Evolutionary conservation across 2,888 invertebrate species (phyloP).

Genomic region (Flexamia atlantica): DNA sequence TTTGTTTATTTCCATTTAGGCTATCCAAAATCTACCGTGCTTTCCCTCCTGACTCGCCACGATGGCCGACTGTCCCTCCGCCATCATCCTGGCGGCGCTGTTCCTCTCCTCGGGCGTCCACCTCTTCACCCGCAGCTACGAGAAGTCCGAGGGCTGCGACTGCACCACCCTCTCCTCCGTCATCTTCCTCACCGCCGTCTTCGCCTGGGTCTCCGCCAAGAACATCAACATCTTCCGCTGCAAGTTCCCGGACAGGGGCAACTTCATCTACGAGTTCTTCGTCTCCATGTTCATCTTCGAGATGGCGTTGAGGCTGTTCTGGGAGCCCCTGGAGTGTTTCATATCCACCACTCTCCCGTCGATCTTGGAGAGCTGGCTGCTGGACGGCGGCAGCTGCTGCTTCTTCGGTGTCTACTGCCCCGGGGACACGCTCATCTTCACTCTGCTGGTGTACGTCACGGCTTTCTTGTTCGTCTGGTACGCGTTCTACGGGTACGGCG

Average conservation of each 20-base stretch:
- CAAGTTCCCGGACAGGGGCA: constrained; percentile 6
- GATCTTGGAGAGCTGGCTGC: neutral
- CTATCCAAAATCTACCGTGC: neutral
- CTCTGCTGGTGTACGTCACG: neutral
- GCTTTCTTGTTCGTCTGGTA: constrained; percentile 16
- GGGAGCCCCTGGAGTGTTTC: constrained; percentile 52
- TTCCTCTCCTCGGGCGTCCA: neutral
- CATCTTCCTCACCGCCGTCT: constrained; percentile 47
- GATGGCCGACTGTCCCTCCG: constrained; percentile 43
- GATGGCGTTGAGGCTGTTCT: constrained; percentile 43
- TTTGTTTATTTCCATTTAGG: neutral
- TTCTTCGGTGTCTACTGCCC: constrained; percentile 24
- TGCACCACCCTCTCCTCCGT: constrained; percentile 33
- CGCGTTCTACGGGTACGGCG: constrained; percentile 36
- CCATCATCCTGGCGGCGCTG: constrained; percentile 35
- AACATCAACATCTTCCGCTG: constrained; percentile 40
- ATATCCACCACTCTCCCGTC: constrained; percentile 26
- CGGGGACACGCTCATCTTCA: constrained; percentile 11
- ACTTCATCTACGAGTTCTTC: constrained; percentile 47
- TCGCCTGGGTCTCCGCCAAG: constrained; percentile 33
- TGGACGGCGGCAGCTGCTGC: neutral
- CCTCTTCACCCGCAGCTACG: constrained; percentile 11
- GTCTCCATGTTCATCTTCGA: constrained; percentile 48
- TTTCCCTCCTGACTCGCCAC: neutral
- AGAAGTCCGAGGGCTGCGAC: constrained; percentile 22